Evolutionary conservation across 2,888 invertebrate species (phyloP).

Genomic region (Dryomyza anilis): DNA sequence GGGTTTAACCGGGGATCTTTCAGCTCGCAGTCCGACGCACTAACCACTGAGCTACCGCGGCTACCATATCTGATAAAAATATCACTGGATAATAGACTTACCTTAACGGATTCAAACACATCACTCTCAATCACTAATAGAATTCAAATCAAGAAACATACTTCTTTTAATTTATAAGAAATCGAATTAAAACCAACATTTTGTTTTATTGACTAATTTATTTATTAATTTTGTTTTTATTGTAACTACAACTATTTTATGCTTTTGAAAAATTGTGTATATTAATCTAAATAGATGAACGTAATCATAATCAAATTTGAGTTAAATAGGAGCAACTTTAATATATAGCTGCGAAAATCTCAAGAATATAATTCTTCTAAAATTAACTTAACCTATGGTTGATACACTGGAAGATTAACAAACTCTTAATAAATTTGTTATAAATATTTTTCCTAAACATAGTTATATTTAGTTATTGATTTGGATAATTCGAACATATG

Average conservation of each 20-base stretch:
- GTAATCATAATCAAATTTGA: neutral
- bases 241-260: conserved; percentile 15
- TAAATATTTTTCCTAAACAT: neutral
- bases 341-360: neutral
- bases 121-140: neutral
- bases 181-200: neutral
- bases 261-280: neutral
- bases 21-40: too few species aligned
- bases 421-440: neutral
- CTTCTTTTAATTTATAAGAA: neutral
- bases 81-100: neutral
- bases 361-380: neutral
- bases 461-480: neutral
- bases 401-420: conserved; percentile 2
- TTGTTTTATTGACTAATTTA: neutral
- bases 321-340: neutral
- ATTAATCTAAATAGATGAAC: neutral
- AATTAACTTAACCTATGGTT: neutral
- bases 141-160: neutral
- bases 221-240: conserved; percentile 9
- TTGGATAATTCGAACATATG: neutral
- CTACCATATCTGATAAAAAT: too few species aligned
- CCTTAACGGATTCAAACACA: neutral
- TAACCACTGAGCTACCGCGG: too few species aligned
- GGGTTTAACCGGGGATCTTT: too few species aligned